Percentiles rank a stretch among this genome's conserved stretches.
These are phyloP conservation scores for Odontamblyopus rebecca DNA, from an alignment of 2,797 vertebrate genomes.

Conservation along the genomic window DNA sequence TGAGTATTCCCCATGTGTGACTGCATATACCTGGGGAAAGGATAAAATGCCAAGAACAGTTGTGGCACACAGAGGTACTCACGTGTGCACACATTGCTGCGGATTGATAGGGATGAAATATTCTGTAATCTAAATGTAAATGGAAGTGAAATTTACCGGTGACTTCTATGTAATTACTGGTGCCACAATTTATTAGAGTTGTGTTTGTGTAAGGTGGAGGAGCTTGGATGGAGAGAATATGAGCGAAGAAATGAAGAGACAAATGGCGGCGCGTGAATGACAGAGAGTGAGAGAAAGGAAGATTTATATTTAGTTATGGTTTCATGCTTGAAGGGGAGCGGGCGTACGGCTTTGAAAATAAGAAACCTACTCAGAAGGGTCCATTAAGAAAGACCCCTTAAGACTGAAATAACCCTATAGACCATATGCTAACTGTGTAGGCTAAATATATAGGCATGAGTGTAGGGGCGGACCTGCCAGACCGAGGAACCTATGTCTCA, in stretches of 20 bases:
- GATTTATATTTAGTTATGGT: slow-evolving; percentile 65
- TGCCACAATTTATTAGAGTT: slow-evolving; percentile 78
- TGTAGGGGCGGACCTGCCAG: slow-evolving; percentile 31
- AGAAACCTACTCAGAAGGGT: slow-evolving; percentile 36
- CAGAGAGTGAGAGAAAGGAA: slow-evolving; percentile 57
- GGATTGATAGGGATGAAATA: slow-evolving; percentile 79
- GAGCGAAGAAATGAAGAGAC: slow-evolving; percentile 43
- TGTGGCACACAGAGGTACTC: slow-evolving; percentile 51
- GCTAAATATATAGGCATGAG: slow-evolving; percentile 28
- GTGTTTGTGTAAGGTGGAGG: slow-evolving; percentile 71
- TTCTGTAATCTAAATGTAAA: slow-evolving; percentile 87
- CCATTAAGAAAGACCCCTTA: slow-evolving; percentile 29
- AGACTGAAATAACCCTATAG: slow-evolving; percentile 17
- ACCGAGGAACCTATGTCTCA: slow-evolving; percentile 40
- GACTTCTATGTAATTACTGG: slow-evolving; percentile 80
- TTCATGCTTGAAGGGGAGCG: slow-evolving; percentile 45
- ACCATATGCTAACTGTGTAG: slow-evolving; percentile 16
- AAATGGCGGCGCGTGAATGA: slow-evolving; percentile 49
- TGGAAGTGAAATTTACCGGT: slow-evolving; percentile 82
- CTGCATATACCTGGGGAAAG: slow-evolving; percentile 26
- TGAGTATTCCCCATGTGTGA: slow-evolving; percentile 10
- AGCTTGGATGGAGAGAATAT: slow-evolving; percentile 43
- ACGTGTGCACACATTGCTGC: slow-evolving; percentile 35
- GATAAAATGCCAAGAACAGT: slow-evolving; percentile 51
- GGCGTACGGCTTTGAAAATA: slow-evolving; percentile 40